These are phyloP conservation scores for Catostomus latipinnis DNA, from an alignment of 2,797 vertebrate genomes.

Conservation along the genomic window DNA sequence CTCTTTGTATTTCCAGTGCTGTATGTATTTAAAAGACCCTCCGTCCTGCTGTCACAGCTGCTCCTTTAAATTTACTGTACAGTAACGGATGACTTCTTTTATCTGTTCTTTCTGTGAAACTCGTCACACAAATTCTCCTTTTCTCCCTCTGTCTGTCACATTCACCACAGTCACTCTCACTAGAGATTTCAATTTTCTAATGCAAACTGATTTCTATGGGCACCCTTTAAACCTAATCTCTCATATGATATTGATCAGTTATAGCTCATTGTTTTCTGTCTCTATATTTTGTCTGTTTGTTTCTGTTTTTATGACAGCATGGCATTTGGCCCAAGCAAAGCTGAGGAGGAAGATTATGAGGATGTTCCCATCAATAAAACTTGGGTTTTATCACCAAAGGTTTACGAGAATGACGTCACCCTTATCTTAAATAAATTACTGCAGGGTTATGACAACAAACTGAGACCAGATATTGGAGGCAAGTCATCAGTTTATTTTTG, in stretches of 20 bases:
- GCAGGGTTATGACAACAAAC: constrained; percentile 94
- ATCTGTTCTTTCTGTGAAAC: constrained; percentile 37
- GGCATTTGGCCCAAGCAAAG: constrained; percentile 82
- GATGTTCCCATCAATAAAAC: constrained; percentile 93
- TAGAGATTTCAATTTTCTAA: background rate
- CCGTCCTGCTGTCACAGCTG: background rate
- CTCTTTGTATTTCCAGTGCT: constrained; percentile 26
- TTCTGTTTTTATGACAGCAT: constrained; percentile 63
- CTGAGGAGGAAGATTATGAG: constrained; percentile 94
- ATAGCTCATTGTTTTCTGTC: background rate
- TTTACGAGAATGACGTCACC: constrained; percentile 94
- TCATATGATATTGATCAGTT: background rate
- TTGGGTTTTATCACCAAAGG: constrained; percentile 95
- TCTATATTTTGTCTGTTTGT: background rate
- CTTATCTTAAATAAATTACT: constrained; percentile 92
- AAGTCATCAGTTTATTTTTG: constrained; percentile 62
- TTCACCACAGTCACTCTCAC: background rate
- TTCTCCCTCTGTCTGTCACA: constrained; percentile 19
- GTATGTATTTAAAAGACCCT: background rate
- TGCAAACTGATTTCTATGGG: background rate
- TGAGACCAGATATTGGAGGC: constrained; percentile 95
- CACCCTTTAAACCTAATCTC: background rate
- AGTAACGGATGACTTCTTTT: constrained; percentile 35
- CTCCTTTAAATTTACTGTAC: constrained; percentile 7
- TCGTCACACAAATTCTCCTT: background rate